Evolutionary conservation across 2,888 invertebrate species (phyloP), one percentile per base, ranked within the genome.

Genomic region (Pristionchus arcanus): DNA sequence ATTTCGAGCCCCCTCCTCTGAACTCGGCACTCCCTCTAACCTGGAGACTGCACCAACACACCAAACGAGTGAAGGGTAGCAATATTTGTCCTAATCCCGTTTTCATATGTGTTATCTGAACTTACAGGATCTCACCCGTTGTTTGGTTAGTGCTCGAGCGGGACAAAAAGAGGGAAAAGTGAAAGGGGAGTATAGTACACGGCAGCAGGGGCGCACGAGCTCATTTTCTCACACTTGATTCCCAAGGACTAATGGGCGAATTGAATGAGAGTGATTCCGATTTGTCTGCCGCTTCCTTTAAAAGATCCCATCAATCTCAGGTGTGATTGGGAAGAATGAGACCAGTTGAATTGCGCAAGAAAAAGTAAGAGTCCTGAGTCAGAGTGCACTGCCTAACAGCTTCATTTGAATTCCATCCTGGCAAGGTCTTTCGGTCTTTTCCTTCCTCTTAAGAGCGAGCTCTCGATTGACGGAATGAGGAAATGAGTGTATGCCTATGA

Each of bases 291-390:
- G 9, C 42, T 42, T 16, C 77, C 15, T 21, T 49, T 81, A 25
- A 49, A 49, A 81, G 81, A 81, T 81, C 81, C 81, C 81, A 81
- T 81, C 81, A 81, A 81, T 53, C 81, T 81, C 49, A 81, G 81
- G 81, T 81, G 81, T 81, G 81, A 81, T 81, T 81, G 81, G 49
- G 28, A 49, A 49, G 81, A 81, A 49, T 49, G 81, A 81, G 81
- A 81, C 81, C 81, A 81, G 81, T 81, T 81, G 28, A 42, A 81
- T 49, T 13, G 81, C 42, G 81, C n/a, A 49, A 81, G 42, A 77
- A 81, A 42, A 81, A 49, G 25, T 53, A 34, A 34, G 25, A 74
- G 28, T 71, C 68, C 68, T 74, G 37, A 74, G 37, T 34, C 37
- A 74, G 74, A 74, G 74, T 37, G 81, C 81, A 81, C 81, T 81